phyloP scores from a whole-genome alignment of 2,888 invertebrate species.

The Drosophila greeni region DNA sequence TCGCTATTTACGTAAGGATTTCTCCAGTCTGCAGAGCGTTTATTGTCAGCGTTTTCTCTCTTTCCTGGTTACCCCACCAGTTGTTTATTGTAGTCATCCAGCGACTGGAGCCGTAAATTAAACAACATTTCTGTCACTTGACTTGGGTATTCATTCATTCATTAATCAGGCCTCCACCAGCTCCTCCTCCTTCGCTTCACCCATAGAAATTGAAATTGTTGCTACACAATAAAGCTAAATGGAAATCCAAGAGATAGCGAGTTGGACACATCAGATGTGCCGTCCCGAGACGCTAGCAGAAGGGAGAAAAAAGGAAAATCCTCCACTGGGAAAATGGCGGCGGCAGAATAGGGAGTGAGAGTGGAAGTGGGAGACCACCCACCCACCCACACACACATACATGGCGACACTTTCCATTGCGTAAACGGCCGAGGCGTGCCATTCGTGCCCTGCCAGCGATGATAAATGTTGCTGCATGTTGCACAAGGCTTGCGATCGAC shows the following conservation, averaged over 20 bases:
- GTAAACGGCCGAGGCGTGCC: constrained; percentile 48
- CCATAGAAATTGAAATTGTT: constrained; percentile 42
- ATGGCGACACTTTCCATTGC: constrained; percentile 59
- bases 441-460: constrained; percentile 44
- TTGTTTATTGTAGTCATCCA: constrained; percentile 27
- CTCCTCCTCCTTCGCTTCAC: not conserved
- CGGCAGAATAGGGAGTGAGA: constrained; percentile 12
- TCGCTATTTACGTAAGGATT: constrained; percentile 34
- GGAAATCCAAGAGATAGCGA: constrained; percentile 42
- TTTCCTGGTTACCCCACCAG: constrained; percentile 23
- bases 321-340: constrained; percentile 11
- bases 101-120: constrained; percentile 43
- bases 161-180: constrained; percentile 58
- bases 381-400: constrained; percentile 43
- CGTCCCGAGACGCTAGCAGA: constrained; percentile 2
- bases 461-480: constrained; percentile 60
- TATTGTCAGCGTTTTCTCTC: constrained; percentile 33
- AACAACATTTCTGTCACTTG: constrained; percentile 47
- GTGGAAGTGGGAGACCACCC: constrained; percentile 30
- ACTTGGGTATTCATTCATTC: constrained; percentile 43
- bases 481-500: constrained; percentile 50
- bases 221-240: constrained; percentile 52
- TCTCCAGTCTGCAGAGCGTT: constrained; percentile 11
- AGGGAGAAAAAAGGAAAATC: constrained; percentile 8
- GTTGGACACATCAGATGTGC: constrained; percentile 20